These are phyloP conservation scores for Platorchestia sp. DNA, from an alignment of 1,140 invertebrate species.

Conservation along the genomic window DNA sequence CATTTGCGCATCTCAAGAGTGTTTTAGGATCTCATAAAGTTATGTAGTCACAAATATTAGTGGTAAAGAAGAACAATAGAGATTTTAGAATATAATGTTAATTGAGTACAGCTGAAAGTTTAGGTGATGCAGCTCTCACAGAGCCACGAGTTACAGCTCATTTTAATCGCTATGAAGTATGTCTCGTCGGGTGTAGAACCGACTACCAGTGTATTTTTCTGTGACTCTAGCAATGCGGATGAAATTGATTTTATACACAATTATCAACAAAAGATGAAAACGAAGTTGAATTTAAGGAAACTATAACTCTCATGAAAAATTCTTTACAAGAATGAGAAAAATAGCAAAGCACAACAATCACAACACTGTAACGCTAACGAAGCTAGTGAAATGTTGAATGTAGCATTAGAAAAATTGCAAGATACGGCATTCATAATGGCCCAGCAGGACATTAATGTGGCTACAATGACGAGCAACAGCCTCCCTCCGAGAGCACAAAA, in stretches of 20 bases:
- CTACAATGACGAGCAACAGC: constrained; percentile 33
- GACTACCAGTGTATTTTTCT: not conserved
- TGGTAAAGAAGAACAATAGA: no score
- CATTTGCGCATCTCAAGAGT: no score
- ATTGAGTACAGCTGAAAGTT: no score
- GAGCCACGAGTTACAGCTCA: no score
- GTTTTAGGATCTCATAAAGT: no score
- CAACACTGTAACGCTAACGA: not conserved
- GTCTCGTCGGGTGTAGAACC: no score
- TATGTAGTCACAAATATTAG: no score
- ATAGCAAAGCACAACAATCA: not conserved
- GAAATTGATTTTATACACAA: not conserved
- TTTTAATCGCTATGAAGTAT: no score
- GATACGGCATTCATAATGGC: constrained; percentile 29
- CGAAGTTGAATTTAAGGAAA: not conserved
- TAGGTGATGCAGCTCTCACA: no score
- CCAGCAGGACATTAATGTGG: constrained; percentile 46
- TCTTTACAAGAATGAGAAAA: not conserved
- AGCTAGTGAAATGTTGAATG: not conserved
- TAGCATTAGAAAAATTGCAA: not conserved
- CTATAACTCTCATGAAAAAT: not conserved
- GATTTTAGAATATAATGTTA: no score
- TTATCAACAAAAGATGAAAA: not conserved
- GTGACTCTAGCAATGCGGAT: not conserved
- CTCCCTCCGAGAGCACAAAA: constrained; percentile 2